Percentiles rank a stretch among this genome's conserved stretches.
These are phyloP conservation scores for Parauchenoglanis ngamensis DNA, from an alignment of 2,797 vertebrate genomes.

Conservation along the genomic window DNA sequence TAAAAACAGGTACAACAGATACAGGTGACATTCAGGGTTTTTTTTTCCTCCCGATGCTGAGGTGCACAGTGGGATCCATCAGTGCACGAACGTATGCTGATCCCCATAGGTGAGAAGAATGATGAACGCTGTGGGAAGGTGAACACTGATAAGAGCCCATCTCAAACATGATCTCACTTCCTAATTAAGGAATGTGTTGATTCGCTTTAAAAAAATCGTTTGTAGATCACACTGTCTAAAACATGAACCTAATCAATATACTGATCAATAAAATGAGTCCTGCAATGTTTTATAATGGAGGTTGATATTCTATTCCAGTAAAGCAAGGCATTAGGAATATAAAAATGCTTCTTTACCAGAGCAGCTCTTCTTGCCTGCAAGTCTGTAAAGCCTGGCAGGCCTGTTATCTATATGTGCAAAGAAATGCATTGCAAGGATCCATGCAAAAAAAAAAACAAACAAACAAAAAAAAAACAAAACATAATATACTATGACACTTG, in stretches of 20 bases:
- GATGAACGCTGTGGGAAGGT: conserved; percentile 72
- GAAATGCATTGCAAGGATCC: conserved; percentile 99
- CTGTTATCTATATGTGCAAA: conserved; percentile 98
- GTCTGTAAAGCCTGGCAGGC: conserved; percentile 84
- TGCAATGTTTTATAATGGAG: conserved; percentile 86
- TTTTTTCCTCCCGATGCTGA: not conserved
- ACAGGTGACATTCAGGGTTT: conserved; percentile 79
- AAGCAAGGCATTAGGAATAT: conserved; percentile 87
- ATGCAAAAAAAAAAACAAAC: conserved; percentile 84
- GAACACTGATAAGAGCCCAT: conserved; percentile 90
- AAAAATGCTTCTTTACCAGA: conserved; percentile 93
- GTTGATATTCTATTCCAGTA: conserved; percentile 89
- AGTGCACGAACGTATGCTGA: conserved; percentile 74
- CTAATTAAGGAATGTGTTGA: conserved; percentile 98
- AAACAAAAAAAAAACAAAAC: conserved; percentile 44
- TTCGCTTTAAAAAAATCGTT: conserved; percentile 82
- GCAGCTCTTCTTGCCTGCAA: conserved; percentile 96
- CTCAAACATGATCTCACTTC: conserved; percentile 75
- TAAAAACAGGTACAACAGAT: conserved; percentile 84
- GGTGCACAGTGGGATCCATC: conserved; percentile 61
- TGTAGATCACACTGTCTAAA: conserved; percentile 88
- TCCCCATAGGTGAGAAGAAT: conserved; percentile 65
- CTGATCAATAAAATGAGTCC: conserved; percentile 92
- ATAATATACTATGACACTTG: conserved; percentile 83
- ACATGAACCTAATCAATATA: conserved; percentile 93